Percentiles rank a stretch among this genome's conserved stretches.
These are phyloP conservation scores for Heliconius himera DNA, from an alignment of 1,140 invertebrate genomes.

Conservation along the genomic window DNA sequence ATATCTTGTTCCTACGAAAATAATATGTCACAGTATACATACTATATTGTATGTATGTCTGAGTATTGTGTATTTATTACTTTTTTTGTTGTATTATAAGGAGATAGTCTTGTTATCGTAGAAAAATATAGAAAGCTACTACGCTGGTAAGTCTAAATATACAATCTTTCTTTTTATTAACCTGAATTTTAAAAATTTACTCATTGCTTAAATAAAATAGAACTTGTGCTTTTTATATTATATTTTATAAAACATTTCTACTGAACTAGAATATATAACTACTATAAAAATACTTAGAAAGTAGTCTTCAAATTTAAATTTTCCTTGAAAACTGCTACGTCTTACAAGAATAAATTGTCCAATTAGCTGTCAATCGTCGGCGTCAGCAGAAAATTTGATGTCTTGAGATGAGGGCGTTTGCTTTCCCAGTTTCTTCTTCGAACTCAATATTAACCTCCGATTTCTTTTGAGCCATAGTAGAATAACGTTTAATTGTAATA, in stretches of 20 bases:
- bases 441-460: background rate
- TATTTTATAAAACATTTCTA: too few relatives aligned
- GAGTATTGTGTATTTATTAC: background rate
- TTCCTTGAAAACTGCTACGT: background rate
- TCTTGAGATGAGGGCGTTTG: background rate
- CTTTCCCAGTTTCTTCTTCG: background rate
- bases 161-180: too few relatives aligned
- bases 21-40: background rate
- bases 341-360: background rate
- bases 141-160: too few relatives aligned
- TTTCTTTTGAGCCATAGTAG: background rate
- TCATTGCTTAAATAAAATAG: too few relatives aligned
- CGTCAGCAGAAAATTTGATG: slow-evolving; percentile 3
- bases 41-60: background rate
- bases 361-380: slow-evolving; percentile 13
- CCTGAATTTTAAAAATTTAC: too few relatives aligned
- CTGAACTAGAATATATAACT: too few relatives aligned
- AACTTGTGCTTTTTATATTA: too few relatives aligned
- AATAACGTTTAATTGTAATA: too few relatives aligned
- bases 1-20: slow-evolving; percentile 12
- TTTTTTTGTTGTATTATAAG: too few relatives aligned
- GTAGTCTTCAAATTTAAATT: background rate
- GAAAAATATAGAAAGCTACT: too few relatives aligned
- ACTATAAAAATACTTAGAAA: background rate
- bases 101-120: too few relatives aligned